These are phyloP conservation scores for Callinectes sapidus DNA, from an alignment of 2,888 invertebrate genomes.

Conservation along the genomic window DNA sequence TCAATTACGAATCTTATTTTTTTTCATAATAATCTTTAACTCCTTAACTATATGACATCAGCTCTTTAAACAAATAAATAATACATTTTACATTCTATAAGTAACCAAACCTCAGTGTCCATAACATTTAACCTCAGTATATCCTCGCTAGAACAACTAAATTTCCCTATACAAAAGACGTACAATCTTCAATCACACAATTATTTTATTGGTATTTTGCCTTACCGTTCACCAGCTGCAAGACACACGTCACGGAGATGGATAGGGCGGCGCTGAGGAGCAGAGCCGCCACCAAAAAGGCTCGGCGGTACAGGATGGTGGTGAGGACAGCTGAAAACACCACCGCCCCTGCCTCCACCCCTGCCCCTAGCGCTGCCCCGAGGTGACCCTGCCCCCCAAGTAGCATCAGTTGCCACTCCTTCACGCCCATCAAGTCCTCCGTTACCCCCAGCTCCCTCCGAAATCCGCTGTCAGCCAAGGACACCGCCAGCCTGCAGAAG, in stretches of 20 bases:
- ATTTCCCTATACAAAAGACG: not conserved
- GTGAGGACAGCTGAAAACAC: slow-evolving; percentile 77
- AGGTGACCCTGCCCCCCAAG: slow-evolving; percentile 77
- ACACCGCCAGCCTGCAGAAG: slow-evolving; percentile 48
- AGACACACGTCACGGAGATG: slow-evolving; percentile 75
- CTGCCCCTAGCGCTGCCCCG: slow-evolving; percentile 76
- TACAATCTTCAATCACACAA: not conserved
- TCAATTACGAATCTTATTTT: no score
- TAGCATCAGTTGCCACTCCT: not conserved
- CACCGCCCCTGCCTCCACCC: slow-evolving; percentile 76
- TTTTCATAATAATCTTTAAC: not conserved
- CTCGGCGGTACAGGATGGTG: slow-evolving; percentile 76
- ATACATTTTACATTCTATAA: not conserved
- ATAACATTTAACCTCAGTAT: not conserved
- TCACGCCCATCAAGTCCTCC: not conserved
- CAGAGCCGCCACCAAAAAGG: slow-evolving; percentile 77
- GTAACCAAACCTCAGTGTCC: not conserved
- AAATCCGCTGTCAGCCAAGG: slow-evolving; percentile 48
- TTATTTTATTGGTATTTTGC: not conserved
- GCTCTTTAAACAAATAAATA: not conserved
- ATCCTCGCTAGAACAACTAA: not conserved
- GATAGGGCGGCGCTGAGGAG: slow-evolving; percentile 76
- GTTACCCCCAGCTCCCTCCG: slow-evolving; percentile 9
- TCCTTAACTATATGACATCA: not conserved
- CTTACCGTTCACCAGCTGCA: slow-evolving; percentile 50